phyloP scores from a whole-genome alignment of 1,140 invertebrate genomes.

The Bombus breviceps region DNA sequence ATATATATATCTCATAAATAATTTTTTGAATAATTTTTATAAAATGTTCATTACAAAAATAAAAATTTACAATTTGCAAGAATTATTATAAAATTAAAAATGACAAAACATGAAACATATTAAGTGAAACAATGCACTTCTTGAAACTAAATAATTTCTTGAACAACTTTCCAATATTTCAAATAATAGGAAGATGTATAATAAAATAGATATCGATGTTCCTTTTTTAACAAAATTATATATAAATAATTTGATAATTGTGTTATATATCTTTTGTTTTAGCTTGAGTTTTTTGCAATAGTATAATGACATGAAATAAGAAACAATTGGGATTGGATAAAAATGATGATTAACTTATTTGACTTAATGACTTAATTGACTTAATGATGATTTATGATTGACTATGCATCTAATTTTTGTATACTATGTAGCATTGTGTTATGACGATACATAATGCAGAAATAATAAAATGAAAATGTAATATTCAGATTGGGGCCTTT shows the following conservation, averaged over 20 bases:
- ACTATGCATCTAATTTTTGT: not conserved
- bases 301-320: not conserved
- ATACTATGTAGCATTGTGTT: not conserved
- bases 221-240: not conserved
- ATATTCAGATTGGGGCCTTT: slow-evolving; percentile 45
- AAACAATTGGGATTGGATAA: not conserved
- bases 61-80: not conserved
- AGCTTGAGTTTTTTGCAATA: not conserved
- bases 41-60: not conserved
- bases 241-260: not conserved
- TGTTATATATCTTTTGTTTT: not conserved
- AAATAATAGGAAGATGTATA: not conserved
- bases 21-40: not conserved
- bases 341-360: too few species aligned
- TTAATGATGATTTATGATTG: not conserved
- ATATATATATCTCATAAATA: not conserved
- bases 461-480: slow-evolving; percentile 18
- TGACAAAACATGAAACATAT: not conserved
- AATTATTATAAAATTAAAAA: not conserved
- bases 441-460: not conserved
- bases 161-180: not conserved
- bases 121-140: too few species aligned
- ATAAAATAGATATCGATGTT: not conserved
- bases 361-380: too few species aligned
- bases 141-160: not conserved